phyloP scores from a whole-genome alignment of 2,113 vertebrate genomes.

The Trogon surrucura region DNA sequence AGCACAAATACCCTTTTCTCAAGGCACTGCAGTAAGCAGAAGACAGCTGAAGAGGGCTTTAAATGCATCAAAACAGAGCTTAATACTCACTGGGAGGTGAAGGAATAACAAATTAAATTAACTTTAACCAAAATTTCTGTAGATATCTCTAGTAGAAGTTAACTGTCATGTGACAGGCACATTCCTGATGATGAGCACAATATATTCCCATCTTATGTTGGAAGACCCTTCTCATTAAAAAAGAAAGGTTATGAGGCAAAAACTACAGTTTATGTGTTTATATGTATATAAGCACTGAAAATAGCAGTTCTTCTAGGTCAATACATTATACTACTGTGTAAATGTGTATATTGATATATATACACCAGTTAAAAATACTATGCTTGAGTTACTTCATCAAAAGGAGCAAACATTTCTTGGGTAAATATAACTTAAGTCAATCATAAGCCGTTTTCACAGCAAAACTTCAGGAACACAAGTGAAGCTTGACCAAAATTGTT shows the following conservation, averaged over 20 bases:
- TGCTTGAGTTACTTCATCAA: neutral
- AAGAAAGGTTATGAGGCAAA: neutral
- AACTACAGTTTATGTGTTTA: neutral
- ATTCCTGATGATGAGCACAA: neutral
- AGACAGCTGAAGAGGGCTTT: neutral
- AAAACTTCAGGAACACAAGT: neutral
- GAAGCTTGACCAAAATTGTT: neutral
- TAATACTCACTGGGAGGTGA: neutral
- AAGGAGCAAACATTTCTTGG: neutral
- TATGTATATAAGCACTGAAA: neutral
- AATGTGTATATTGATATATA: neutral
- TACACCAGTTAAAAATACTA: neutral
- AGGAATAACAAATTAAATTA: neutral
- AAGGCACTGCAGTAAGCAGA: neutral
- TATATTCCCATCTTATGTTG: neutral
- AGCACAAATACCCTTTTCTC: neutral
- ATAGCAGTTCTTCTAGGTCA: neutral
- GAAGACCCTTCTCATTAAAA: neutral
- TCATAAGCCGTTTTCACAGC: neutral
- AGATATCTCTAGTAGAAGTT: neutral
- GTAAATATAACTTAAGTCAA: neutral
- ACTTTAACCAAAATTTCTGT: neutral
- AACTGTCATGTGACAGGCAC: neutral
- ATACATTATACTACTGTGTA: neutral
- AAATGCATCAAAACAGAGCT: neutral